These are phyloP conservation scores for Lasioglossum baleicum DNA, from an alignment of 1,140 invertebrate genomes.

Conservation along the genomic window DNA sequence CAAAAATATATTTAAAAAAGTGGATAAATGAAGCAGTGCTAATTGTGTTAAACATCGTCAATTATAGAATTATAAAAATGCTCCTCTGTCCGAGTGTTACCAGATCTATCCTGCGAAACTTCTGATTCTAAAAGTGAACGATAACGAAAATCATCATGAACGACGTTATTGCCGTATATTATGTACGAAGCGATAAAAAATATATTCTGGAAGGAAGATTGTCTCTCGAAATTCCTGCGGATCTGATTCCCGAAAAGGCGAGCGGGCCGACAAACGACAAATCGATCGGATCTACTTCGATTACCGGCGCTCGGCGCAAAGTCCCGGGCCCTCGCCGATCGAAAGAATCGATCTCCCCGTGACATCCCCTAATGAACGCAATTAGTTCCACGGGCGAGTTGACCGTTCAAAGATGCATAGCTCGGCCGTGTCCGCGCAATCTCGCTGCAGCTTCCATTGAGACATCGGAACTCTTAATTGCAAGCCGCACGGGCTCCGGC, in stretches of 20 bases:
- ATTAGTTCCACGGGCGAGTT: conserved; percentile 23
- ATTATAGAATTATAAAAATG: too few relatives aligned
- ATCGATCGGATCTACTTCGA: background rate
- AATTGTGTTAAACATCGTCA: too few relatives aligned
- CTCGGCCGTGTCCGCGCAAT: conserved; percentile 8
- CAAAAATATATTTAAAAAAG: too few relatives aligned
- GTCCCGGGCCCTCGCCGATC: background rate
- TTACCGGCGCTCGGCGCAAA: background rate
- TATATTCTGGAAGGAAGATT: background rate
- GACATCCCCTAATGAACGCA: conserved; percentile 37
- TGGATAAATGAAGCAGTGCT: too few relatives aligned
- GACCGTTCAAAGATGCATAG: conserved; percentile 31
- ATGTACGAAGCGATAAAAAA: too few relatives aligned
- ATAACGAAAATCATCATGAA: too few relatives aligned
- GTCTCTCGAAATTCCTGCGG: background rate
- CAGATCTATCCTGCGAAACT: too few relatives aligned
- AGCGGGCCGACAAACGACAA: background rate
- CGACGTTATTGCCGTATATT: too few relatives aligned
- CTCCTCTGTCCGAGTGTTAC: too few relatives aligned
- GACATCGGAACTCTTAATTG: conserved; percentile 62
- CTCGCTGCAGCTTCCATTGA: conserved; percentile 47
- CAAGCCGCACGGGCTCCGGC: conserved; percentile 9
- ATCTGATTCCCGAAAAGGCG: background rate
- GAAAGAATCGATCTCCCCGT: background rate
- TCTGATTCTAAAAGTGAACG: too few relatives aligned